These are phyloP conservation scores for Cyrtorhinus lividipennis DNA, from an alignment of 1,140 invertebrate species.

Conservation along the genomic window DNA sequence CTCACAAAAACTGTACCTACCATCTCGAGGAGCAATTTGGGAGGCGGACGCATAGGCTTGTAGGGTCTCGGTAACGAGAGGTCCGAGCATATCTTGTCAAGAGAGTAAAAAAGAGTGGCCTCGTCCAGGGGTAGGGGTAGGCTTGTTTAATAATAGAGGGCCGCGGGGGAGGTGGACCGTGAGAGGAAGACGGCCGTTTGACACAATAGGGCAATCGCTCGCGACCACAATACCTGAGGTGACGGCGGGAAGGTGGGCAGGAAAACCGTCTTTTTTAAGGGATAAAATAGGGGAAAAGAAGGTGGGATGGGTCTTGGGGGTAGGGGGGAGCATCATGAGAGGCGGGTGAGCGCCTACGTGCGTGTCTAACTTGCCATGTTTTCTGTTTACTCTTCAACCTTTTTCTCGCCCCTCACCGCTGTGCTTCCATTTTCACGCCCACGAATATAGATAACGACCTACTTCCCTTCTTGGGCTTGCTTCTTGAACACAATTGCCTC, in stretches of 20 bases:
- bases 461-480: not conserved
- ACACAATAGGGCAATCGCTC: not conserved
- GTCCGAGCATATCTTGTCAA: too few species aligned
- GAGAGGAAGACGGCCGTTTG: not conserved
- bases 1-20: too few species aligned
- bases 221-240: not conserved
- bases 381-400: not conserved
- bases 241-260: not conserved
- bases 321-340: not conserved
- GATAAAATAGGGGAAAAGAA: not conserved
- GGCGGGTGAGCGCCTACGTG: not conserved
- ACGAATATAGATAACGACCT: not conserved
- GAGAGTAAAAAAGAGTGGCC: too few species aligned
- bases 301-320: too few species aligned
- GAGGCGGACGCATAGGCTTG: too few species aligned
- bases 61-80: too few species aligned
- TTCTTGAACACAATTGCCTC: not conserved
- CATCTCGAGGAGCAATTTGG: too few species aligned
- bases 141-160: not conserved
- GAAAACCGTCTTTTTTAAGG: not conserved
- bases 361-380: not conserved
- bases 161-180: too few species aligned
- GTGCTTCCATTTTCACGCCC: not conserved
- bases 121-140: too few species aligned
- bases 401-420: not conserved